Base-by-base conservation (phyloP, 1,140 invertebrate species). In the Alviniconcha marisindica region DNA sequence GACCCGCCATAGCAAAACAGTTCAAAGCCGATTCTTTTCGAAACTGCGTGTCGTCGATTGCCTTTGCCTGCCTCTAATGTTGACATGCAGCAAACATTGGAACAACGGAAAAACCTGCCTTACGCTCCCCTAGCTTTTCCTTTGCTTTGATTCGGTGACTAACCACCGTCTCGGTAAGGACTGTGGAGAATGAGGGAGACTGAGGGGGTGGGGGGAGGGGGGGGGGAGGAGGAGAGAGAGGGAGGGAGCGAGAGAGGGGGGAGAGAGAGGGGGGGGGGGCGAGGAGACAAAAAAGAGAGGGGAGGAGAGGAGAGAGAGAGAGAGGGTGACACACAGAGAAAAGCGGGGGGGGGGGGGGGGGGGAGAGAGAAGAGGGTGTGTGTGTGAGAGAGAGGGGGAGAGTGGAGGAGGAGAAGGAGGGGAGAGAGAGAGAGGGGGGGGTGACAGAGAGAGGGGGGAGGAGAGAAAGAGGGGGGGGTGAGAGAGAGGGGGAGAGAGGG, bases 401-500 rank as follows among this genome's bases (percentile, higher is more conserved):
- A 36, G 56, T 33, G 21, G 28, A 33, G 33, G 56, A 80, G 48
- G 60, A 51, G 33, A 38, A 80, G 56, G 33, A 51, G 36, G 56
- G 36, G 56, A 63, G 56, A 63, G 54, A 63, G 42, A 38, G 56
- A 44, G 56, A 60, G 56, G 60, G 42, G 36, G 40, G 5, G 40
- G 31, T 7, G 31, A 28, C n/a, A 31, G 36, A 4, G 31, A 5
- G 24, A 31, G 24, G 40, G 24, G 71, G 24, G 71, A 28, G 48
- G 54, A 24, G 33, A 40, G 31, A 48, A 36, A 18, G 74, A 40
- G 63, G 73, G 51, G 48, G 48, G 36, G 36, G 44, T 5, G 42
- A 76, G 33, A 69, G 66, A 74, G 48, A 82, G 48, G 28, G 38
- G 48, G 81, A 82, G 31, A 71, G 51, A 44, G 33, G 21, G 38